A percentile compares a stretch with the other conserved stretches of the same genome.
phyloP scores from a whole-genome alignment of 2,113 vertebrate species.

The Lagopus leucura region DNA sequence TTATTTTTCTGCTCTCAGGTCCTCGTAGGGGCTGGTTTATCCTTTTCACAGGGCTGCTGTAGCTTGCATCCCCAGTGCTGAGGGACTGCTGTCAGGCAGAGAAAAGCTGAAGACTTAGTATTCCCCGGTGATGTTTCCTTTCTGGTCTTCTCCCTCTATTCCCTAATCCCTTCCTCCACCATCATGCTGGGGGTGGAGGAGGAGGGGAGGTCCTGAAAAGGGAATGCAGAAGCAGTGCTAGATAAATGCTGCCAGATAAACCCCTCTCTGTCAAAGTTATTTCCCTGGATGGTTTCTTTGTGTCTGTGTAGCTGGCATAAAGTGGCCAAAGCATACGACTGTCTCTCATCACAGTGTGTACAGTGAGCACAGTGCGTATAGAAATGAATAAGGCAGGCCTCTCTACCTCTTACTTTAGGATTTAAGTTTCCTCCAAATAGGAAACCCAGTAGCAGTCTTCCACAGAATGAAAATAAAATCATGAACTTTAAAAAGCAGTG shows the following conservation, averaged over 20 bases:
- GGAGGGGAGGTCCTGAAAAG: slow-evolving; percentile 58
- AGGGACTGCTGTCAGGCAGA: slow-evolving; percentile 52
- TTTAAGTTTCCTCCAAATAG: slow-evolving; percentile 4
- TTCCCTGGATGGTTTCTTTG: slow-evolving; percentile 62
- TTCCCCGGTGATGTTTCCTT: slow-evolving; percentile 34
- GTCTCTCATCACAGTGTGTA: slow-evolving; percentile 33
- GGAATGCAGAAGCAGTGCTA: slow-evolving; percentile 44
- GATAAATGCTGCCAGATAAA: slow-evolving; percentile 67
- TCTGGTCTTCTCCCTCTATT: slow-evolving; percentile 56
- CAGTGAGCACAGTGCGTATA: neutral
- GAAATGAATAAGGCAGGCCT: neutral
- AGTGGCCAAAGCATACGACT: slow-evolving; percentile 50
- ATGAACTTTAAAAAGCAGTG: slow-evolving; percentile 23
- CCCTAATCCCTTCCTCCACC: slow-evolving; percentile 58
- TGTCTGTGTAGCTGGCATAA: slow-evolving; percentile 62
- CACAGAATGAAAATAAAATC: slow-evolving; percentile 10
- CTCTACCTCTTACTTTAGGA: neutral
- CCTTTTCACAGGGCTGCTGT: slow-evolving; percentile 37
- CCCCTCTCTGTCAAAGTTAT: slow-evolving; percentile 65
- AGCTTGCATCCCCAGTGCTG: neutral
- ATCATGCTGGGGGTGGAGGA: slow-evolving; percentile 50
- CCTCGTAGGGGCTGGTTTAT: neutral
- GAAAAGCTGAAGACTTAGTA: slow-evolving; percentile 58
- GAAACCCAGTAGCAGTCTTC: slow-evolving; percentile 1
- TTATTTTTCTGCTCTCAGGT: slow-evolving; percentile 36